Conservation (phyloP, 2,797 vertebrate species). For the Spea hammondii region DNA sequence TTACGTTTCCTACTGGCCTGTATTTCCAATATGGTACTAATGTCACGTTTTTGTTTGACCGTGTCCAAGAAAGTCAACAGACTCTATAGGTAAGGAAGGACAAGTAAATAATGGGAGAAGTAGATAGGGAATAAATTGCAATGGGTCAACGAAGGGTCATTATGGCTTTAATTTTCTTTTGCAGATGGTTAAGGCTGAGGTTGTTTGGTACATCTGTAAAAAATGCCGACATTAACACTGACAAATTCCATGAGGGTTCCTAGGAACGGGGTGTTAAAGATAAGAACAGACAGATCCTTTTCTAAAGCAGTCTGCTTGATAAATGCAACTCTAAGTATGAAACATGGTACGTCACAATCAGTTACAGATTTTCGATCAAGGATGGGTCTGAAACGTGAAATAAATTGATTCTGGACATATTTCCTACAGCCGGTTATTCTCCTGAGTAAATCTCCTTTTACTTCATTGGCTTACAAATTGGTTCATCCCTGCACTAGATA, state of each 20-base stretch:
- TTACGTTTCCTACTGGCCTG: too few species aligned
- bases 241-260: background rate
- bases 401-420: constrained; percentile 28
- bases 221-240: constrained; percentile 11
- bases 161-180: background rate
- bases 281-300: background rate
- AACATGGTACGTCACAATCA: constrained; percentile 17
- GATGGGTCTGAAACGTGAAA: constrained; percentile 8
- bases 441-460: constrained; percentile 5
- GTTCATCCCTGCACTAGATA: constrained; percentile 20
- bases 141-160: too few species aligned
- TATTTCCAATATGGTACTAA: too few species aligned
- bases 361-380: constrained; percentile 30
- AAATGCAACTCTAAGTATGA: constrained; percentile 13
- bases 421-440: constrained; percentile 15
- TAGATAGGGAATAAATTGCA: too few species aligned
- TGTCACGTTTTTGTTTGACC: too few species aligned
- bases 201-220: background rate
- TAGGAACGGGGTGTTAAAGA: background rate
- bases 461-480: constrained; percentile 20
- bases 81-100: too few species aligned
- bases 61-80: too few species aligned
- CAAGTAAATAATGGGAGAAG: too few species aligned
- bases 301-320: background rate
- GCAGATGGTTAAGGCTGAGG: background rate